Evolutionary conservation across 2,797 vertebrate species (phyloP), one percentile per base, ranked within the genome.

Genomic region (Malacoctenus gilli): DNA sequence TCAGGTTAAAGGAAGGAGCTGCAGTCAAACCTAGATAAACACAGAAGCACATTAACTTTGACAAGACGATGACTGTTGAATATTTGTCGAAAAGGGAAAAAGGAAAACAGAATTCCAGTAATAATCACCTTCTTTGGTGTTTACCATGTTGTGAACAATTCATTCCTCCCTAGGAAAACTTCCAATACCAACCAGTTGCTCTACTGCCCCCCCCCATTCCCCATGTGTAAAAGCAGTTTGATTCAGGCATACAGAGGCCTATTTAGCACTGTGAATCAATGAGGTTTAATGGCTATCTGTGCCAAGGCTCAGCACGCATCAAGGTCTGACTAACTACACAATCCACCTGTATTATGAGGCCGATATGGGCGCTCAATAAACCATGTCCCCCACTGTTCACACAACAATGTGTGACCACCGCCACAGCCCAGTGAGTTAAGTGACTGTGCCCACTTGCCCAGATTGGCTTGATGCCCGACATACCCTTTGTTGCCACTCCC

Each of bases 231-330:
- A 57, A 47, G 39, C 46, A 57, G 52, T 68, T 81, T 72, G 53
- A 80, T 69, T 74, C 76, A 59, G 53, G 12, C 56, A 55, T 43
- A 53, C 13, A 75, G 54, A 70, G 48, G 59, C 50, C 47, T 68
- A 47, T 68, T 76, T 69, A 72, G 38, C 21, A 28, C 12, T 46
- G 23, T 42, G 36, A 84, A 85, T 84, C 65, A 72, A 89, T 85
- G 59, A 51, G 25, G 55, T 84, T 65, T 79, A 84, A 84, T 71
- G 56, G 54, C 41, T 66, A 71, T 79, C 68, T 61, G 48, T 64
- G 54, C 39, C 48, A 25, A 60, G 58, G 75, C 59, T 82, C 69
- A 62, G 57, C 43, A 49, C 40, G 72, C 54, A 73, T 78, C 58
- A 60, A 77, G 44, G 46, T 53, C 64, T 59, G 57, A 79, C 59